Conservation (phyloP, 2,888 invertebrate genomes). For the Eupithecia subumbrata region DNA sequence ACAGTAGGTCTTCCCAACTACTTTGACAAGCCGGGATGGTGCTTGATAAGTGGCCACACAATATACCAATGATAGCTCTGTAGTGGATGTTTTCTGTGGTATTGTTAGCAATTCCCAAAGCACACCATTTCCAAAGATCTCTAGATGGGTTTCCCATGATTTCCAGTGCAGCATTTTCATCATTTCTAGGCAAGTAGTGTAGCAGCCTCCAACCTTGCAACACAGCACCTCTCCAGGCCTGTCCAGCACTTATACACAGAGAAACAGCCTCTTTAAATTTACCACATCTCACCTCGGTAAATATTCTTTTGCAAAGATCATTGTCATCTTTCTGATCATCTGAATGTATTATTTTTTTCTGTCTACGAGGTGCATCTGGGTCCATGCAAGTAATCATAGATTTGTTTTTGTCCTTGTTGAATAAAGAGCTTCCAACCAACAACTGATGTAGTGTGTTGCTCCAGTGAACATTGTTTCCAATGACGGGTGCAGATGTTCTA, state of each 20-base stretch:
- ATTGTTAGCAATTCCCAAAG: constrained; percentile 85
- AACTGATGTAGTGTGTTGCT: constrained; percentile 95
- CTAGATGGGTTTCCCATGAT: constrained; percentile 93
- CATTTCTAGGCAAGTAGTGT: constrained; percentile 92
- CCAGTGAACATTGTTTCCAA: constrained; percentile 90
- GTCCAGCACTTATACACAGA: constrained; percentile 93
- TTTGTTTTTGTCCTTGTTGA: constrained; percentile 74
- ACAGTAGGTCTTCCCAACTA: constrained; percentile 95
- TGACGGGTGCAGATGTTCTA: constrained; percentile 72
- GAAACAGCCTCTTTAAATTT: constrained; percentile 93
- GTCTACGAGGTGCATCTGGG: constrained; percentile 94
- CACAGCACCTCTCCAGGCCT: constrained; percentile 95
- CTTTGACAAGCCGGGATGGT: constrained; percentile 89
- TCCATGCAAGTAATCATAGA: constrained; percentile 88
- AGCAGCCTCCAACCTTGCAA: constrained; percentile 95
- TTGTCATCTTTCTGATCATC: constrained; percentile 92
- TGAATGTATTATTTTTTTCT: constrained; percentile 91
- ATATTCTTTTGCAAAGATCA: constrained; percentile 84
- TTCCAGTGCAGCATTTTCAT: constrained; percentile 75
- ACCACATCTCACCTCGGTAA: constrained; percentile 92
- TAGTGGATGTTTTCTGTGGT: constrained; percentile 82
- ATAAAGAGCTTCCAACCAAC: constrained; percentile 78
- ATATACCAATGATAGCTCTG: constrained; percentile 88
- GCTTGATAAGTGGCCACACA: constrained; percentile 92
- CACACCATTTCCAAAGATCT: constrained; percentile 90